These are phyloP conservation scores for Chrysemys picta DNA, from an alignment of 2,113 vertebrate genomes.

Conservation along the genomic window DNA sequence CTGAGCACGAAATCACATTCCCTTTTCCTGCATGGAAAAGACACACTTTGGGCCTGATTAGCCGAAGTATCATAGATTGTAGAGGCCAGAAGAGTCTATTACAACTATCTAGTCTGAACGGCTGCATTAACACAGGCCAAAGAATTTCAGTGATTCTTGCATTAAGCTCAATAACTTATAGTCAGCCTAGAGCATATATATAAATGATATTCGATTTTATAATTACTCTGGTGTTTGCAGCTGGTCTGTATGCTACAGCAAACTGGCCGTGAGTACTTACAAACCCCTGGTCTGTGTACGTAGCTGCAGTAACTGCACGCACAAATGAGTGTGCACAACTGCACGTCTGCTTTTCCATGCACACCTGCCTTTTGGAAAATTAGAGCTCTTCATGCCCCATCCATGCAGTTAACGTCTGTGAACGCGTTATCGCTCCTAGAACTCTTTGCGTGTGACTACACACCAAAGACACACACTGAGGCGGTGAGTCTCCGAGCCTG, in stretches of 20 bases:
- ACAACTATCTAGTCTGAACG: background rate
- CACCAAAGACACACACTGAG: background rate
- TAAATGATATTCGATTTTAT: background rate
- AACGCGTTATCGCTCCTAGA: background rate
- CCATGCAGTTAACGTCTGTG: background rate
- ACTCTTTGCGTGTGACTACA: fast-evolving
- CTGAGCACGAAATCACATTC: background rate
- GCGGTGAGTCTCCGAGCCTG: background rate
- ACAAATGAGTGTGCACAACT: background rate
- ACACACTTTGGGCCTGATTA: fast-evolving
- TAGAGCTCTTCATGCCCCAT: background rate
- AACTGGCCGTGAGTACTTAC: too few relatives aligned
- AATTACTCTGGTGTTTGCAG: background rate
- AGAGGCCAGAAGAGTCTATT: background rate
- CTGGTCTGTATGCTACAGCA: too few relatives aligned
- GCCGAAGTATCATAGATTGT: background rate
- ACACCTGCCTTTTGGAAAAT: background rate
- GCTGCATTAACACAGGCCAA: background rate
- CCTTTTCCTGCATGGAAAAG: fast-evolving
- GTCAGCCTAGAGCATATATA: background rate
- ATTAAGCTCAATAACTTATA: background rate
- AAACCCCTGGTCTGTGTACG: background rate
- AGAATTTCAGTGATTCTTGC: background rate
- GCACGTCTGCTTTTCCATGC: background rate
- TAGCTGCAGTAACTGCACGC: background rate